A percentile compares a stretch with the other conserved stretches of the same genome.
Conservation (phyloP, 1,140 invertebrate species). For the Tetramorium alpestre region DNA sequence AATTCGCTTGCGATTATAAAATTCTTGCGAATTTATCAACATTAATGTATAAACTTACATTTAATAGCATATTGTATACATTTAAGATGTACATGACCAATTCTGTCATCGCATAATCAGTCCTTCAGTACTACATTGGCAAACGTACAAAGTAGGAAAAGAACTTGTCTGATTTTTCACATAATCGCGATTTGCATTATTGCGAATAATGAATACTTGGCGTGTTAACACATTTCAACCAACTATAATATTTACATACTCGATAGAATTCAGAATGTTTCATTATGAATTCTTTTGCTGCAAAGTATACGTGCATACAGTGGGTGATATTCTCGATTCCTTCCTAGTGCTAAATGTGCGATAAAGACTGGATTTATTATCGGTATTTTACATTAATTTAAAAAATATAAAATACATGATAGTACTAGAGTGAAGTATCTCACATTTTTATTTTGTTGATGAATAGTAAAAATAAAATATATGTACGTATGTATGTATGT, state of each 20-base stretch:
- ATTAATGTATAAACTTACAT: neutral
- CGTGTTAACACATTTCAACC: neutral
- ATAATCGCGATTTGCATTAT: constrained; percentile 6
- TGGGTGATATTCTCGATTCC: constrained; percentile 22
- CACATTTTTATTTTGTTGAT: neutral
- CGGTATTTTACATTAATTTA: constrained; percentile 16
- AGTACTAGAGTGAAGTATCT: constrained; percentile 15
- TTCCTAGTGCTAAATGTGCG: constrained; percentile 8
- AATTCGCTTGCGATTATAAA: constrained; percentile 1
- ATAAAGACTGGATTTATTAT: constrained; percentile 28
- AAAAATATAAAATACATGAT: constrained; percentile 12
- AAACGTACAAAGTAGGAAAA: neutral
- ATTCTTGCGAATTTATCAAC: constrained; percentile 1
- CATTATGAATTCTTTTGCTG: constrained; percentile 37
- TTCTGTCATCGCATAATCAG: neutral
- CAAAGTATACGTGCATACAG: neutral
- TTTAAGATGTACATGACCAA: neutral
- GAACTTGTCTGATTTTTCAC: constrained; percentile 16
- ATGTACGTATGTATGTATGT: neutral
- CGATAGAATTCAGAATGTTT: constrained; percentile 16
- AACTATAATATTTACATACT: constrained; percentile 3
- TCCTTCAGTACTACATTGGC: neutral
- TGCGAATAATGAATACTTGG: constrained; percentile 1
- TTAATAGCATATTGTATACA: constrained; percentile 9
- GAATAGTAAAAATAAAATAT: neutral